phyloP scores from a whole-genome alignment of 2,113 vertebrate genomes.

The Heterotilapia buettikoferi region DNA sequence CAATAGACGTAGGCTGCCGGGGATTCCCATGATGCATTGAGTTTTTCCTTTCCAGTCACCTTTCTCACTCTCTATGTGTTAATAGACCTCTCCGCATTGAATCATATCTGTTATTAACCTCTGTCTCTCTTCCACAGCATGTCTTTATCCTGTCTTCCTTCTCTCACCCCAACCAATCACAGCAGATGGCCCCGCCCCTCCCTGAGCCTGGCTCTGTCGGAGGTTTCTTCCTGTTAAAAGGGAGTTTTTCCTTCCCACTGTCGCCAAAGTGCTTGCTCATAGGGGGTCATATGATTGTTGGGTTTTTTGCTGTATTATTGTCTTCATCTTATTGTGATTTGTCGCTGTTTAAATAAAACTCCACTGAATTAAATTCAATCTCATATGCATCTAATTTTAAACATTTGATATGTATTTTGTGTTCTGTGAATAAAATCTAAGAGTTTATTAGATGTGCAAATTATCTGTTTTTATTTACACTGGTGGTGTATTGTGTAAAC shows the following conservation, averaged over 20 bases:
- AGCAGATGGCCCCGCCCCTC: not conserved
- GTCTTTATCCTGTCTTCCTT: not conserved
- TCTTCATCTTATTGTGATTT: not conserved
- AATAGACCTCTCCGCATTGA: rapidly evolving
- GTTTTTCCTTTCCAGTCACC: no score
- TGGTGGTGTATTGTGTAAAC: not conserved
- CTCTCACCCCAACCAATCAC: rapidly evolving
- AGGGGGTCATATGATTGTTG: not conserved
- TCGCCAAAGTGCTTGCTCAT: not conserved
- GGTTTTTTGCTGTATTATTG: not conserved
- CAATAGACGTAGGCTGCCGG: rapidly evolving
- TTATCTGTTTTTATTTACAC: not conserved
- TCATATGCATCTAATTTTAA: not conserved
- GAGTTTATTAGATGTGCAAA: not conserved
- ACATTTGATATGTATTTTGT: not conserved
- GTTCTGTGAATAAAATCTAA: not conserved
- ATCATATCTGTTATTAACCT: rapidly evolving
- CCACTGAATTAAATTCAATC: not conserved
- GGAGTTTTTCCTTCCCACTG: not conserved
- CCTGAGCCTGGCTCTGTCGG: not conserved
- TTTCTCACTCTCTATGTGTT: rapidly evolving
- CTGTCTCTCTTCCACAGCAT: not conserved
- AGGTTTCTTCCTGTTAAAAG: not conserved
- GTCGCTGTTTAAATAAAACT: not conserved
- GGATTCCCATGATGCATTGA: no score